A percentile compares a stretch with the other conserved stretches of the same genome.
Conservation (phyloP, 2,888 invertebrate genomes). For the Eupithecia subfuscata region DNA sequence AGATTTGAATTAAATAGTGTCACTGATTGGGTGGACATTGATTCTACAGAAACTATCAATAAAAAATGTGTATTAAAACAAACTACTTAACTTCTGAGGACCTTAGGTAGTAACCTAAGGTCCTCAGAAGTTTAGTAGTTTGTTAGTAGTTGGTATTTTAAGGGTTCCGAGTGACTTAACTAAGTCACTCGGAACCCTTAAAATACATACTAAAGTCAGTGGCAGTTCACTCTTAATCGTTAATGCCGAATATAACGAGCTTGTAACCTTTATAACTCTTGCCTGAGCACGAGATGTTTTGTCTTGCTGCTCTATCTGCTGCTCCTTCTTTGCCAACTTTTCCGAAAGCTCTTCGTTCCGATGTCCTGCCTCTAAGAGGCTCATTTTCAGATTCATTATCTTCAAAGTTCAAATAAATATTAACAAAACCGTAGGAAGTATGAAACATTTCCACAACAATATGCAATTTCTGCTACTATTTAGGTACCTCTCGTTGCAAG, state of each 20-base stretch:
- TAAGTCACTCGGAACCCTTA: not conserved
- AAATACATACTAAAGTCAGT: not conserved
- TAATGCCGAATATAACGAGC: slow-evolving; percentile 31
- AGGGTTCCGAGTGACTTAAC: no score
- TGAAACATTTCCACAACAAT: not conserved
- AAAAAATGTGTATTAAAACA: not conserved
- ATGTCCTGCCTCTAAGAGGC: slow-evolving; percentile 71
- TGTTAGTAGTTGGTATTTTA: no score
- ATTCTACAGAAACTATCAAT: not conserved
- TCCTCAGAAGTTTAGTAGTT: no score
- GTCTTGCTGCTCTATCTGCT: slow-evolving; percentile 84
- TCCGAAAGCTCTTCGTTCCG: slow-evolving; percentile 80
- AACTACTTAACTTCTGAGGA: no score
- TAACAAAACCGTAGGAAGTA: not conserved
- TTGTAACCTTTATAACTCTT: slow-evolving; percentile 83
- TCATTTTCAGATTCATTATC: slow-evolving; percentile 76
- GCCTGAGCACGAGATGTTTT: slow-evolving; percentile 85
- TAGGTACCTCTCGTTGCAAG: slow-evolving; percentile 72
- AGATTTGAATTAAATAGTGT: not conserved
- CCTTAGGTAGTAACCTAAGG: no score
- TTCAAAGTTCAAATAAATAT: slow-evolving; percentile 42
- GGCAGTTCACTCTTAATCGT: not conserved
- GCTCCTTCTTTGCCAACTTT: slow-evolving; percentile 80
- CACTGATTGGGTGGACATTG: not conserved
- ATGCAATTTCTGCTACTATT: not conserved